phyloP scores from a whole-genome alignment of 1,140 invertebrate species.

The Drosophila erecta region DNA sequence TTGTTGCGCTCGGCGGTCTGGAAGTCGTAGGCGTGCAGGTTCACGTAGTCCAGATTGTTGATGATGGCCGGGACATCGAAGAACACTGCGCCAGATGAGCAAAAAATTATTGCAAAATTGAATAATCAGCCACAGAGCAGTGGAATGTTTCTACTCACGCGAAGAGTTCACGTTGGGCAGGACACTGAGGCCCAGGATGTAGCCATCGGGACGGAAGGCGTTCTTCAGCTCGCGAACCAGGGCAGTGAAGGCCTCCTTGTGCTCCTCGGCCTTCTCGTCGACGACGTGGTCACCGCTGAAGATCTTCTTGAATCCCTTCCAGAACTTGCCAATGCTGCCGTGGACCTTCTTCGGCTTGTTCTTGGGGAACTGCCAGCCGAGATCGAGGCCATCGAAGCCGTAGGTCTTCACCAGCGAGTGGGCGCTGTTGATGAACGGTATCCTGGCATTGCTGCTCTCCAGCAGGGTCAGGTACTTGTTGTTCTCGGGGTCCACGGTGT shows the following conservation, averaged over 20 bases:
- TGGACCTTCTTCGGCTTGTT: slow-evolving; percentile 91
- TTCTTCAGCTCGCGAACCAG: slow-evolving; percentile 90
- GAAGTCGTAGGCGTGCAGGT: slow-evolving; percentile 92
- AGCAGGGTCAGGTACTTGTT: slow-evolving; percentile 85
- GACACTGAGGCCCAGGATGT: slow-evolving; percentile 88
- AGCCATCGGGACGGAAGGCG: slow-evolving; percentile 87
- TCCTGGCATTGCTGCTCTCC: slow-evolving; percentile 89
- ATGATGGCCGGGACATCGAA: slow-evolving; percentile 90
- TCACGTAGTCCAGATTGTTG: slow-evolving; percentile 91
- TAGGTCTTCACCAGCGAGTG: slow-evolving; percentile 89
- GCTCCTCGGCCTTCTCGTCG: slow-evolving; percentile 91
- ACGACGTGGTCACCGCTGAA: slow-evolving; percentile 88
- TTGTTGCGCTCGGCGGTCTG: slow-evolving; percentile 90
- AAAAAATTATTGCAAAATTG: no score
- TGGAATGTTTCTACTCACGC: no score
- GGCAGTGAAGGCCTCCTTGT: slow-evolving; percentile 90
- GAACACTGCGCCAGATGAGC: slow-evolving; percentile 87
- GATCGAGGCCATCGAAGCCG: slow-evolving; percentile 94
- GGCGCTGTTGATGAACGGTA: slow-evolving; percentile 91
- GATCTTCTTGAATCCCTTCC: slow-evolving; percentile 91
- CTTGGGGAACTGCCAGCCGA: slow-evolving; percentile 93
- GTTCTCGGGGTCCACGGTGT: slow-evolving; percentile 86
- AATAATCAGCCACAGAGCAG: no score
- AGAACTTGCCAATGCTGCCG: slow-evolving; percentile 88
- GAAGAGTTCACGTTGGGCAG: slow-evolving; percentile 92